Base-by-base conservation (phyloP, 2,797 vertebrate genomes). In the Hybognathus amarus region DNA sequence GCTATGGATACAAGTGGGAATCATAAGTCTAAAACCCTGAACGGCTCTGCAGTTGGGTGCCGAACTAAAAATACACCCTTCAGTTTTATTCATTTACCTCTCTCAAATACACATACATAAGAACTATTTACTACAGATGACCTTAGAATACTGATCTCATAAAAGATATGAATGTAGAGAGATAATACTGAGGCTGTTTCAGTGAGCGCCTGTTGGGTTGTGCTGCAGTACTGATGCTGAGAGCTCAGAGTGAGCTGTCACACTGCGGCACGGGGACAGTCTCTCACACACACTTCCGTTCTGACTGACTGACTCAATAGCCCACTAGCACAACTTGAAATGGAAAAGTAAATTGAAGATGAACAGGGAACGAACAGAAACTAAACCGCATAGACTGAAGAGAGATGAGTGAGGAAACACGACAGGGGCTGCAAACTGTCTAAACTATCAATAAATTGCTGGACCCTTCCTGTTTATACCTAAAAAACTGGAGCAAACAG, bases 1-100 rank as follows among this genome's bases (percentile, higher is more conserved):
- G 80, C 87, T 84, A 90, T 89, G 87, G 90, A 86, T 84, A 89
- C 87, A 68, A 82, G 45, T 36, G 17, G 17, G 66, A 67, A 40
- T 52, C 76, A 73, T 61, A 33, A 36, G 54, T 69, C 59, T 64
- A 61, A 79, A 80, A 79, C 54, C 61, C 50, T 40, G 67, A 85
- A 45, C 61, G 61, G 59, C 6, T 1, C 66, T 70, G 45, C n/a
- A 13, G 50, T 27, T 61, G 36, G 11, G 30, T 64, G 67, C 47
- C 12, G 22, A 85, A 78, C 24, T 56, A 75, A 84, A 82, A 74
- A 83, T 59, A 77, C 66, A 64, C 11, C 17, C 27, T 47, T 83
- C 1, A 8, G 45, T 47, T 69, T 77, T 5, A 59, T 77, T 59
- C 20, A 33, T 10, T 59, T 70, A 63, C 50, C 17, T 12, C 24